phyloP scores from a whole-genome alignment of 35 echinoderm and acorn worm genomes.

The Heliocidaris tuberculata region DNA sequence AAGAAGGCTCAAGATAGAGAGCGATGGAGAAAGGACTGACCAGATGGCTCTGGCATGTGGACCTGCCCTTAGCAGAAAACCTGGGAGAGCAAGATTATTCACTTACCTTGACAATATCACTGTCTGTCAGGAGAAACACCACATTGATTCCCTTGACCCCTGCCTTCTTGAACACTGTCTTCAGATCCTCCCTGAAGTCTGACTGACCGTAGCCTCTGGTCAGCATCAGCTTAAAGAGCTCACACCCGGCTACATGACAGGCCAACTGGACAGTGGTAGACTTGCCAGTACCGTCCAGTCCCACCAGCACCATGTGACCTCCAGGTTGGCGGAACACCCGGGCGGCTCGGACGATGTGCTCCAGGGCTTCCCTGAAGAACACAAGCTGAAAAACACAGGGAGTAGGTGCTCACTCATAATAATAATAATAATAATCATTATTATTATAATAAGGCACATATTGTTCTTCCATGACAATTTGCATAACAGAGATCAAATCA shows the following conservation, averaged over 20 bases:
- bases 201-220: conserved; percentile 81
- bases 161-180: conserved; percentile 86
- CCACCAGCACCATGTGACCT: conserved; percentile 96
- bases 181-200: conserved; percentile 92
- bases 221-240: conserved; percentile 84
- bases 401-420: not conserved
- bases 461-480: not conserved
- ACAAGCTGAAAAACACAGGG: conserved; percentile 67
- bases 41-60: no score
- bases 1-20: no score
- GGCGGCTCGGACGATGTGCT: conserved; percentile 90
- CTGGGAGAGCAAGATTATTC: no score
- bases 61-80: no score
- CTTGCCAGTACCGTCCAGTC: conserved; percentile 94
- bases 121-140: conserved; percentile 92
- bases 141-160: conserved; percentile 79
- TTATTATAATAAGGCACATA: no score
- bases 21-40: no score
- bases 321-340: conserved; percentile 94
- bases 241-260: conserved; percentile 86
- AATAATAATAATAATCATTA: no score
- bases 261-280: conserved; percentile 87
- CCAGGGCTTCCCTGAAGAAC: conserved; percentile 92
- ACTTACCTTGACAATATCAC: conserved; percentile 88
- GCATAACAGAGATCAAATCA: no score